phyloP scores from a whole-genome alignment of 2,797 vertebrate genomes.

The Leuciscus waleckii region DNA sequence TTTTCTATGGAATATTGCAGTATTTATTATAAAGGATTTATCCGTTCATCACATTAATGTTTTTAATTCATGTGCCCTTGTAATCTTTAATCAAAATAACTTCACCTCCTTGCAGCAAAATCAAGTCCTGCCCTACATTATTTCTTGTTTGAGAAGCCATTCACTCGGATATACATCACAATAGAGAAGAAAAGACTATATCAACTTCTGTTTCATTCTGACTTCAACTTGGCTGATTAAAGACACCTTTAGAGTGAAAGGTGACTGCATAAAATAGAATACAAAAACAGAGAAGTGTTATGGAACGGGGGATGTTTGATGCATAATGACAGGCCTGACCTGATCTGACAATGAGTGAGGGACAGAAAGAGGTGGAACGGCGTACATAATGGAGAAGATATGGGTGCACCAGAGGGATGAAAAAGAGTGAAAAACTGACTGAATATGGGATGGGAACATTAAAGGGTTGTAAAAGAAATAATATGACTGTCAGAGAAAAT shows the following conservation, averaged over 20 bases:
- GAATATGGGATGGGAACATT: slow-evolving; percentile 22
- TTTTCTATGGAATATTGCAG: no score
- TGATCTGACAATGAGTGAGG: not conserved
- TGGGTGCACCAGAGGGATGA: slow-evolving; percentile 3
- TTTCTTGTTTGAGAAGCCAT: not conserved
- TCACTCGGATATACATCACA: not conserved
- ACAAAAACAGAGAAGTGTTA: not conserved
- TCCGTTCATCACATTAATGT: no score
- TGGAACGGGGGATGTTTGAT: not conserved
- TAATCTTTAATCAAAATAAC: no score
- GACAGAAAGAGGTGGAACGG: not conserved
- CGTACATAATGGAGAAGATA: not conserved
- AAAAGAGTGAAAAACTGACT: slow-evolving; percentile 14
- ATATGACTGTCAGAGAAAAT: slow-evolving; percentile 41
- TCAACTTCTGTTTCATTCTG: not conserved
- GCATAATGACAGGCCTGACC: not conserved
- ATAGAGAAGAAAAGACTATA: not conserved
- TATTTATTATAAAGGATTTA: no score
- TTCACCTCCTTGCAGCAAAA: no score
- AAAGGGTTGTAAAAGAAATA: slow-evolving; percentile 23
- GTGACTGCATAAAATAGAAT: not conserved
- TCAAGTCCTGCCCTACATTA: not conserved
- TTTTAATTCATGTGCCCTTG: no score
- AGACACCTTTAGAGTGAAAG: not conserved
- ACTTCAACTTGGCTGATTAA: not conserved